These are phyloP conservation scores for Chlorocebus sabaeus DNA, from an alignment of 2,113 vertebrate species.

Conservation along the genomic window DNA sequence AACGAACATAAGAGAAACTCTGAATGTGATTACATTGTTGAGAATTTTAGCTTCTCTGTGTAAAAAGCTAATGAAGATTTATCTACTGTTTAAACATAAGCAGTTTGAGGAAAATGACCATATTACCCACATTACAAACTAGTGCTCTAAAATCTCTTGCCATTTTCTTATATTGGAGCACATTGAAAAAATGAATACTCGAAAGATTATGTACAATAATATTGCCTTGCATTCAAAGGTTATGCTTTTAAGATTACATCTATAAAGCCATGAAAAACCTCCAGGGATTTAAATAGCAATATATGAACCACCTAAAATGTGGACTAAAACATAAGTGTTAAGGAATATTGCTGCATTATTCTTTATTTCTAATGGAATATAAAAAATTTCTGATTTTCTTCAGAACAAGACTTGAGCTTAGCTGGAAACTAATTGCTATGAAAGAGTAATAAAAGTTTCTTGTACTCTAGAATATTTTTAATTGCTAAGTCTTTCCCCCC, in stretches of 20 bases:
- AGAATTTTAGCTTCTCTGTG: background rate
- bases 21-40: background rate
- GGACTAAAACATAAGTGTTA: background rate
- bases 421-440: background rate
- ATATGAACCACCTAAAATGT: background rate
- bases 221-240: conserved; percentile 11
- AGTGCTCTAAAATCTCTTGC: background rate
- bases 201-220: conserved; percentile 18
- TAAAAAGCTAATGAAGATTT: background rate
- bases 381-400: conserved; percentile 4
- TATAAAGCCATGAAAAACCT: background rate
- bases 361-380: conserved; percentile 18
- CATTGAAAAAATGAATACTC: rapidly evolving
- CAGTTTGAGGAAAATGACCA: background rate
- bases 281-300: background rate
- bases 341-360: background rate
- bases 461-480: background rate
- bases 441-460: background rate
- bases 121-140: background rate
- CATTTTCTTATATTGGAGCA: background rate
- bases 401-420: background rate
- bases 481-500: background rate
- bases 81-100: background rate
- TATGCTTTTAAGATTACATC: background rate
- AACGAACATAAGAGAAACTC: background rate